Conservation (phyloP, 2,888 invertebrate species). For the Drosophila heteroneura region DNA sequence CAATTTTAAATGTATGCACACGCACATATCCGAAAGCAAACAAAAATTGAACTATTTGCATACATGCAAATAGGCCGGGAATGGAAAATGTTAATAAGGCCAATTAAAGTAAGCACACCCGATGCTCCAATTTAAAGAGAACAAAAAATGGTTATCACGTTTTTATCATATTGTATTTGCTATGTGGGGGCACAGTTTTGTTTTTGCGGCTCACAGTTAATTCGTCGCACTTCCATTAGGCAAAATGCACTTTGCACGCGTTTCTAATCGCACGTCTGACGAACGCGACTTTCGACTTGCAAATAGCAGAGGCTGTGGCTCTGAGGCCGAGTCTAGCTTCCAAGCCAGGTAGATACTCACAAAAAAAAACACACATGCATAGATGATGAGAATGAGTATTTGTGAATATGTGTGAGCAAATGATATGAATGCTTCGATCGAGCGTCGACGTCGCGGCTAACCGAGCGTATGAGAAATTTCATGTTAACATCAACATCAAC, state of each 20-base stretch:
- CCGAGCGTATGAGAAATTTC: conserved; percentile 78
- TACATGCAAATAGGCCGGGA: conserved; percentile 36
- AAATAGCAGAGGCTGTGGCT: conserved; percentile 58
- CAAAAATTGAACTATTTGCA: conserved; percentile 38
- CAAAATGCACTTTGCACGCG: conserved; percentile 53
- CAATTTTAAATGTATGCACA: conserved; percentile 30
- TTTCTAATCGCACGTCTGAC: conserved; percentile 56
- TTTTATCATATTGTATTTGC: conserved; percentile 4
- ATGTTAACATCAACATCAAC: conserved; percentile 54
- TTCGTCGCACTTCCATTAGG: conserved; percentile 40
- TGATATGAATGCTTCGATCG: conserved; percentile 64
- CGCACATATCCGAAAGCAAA: conserved; percentile 6
- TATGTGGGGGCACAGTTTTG: conserved; percentile 25
- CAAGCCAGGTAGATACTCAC: conserved; percentile 47
- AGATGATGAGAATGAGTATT: conserved; percentile 2
- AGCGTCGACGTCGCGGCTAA: conserved; percentile 70
- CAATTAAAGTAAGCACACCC: conserved; percentile 35
- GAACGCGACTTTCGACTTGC: conserved; percentile 65
- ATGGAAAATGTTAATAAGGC: conserved; percentile 42
- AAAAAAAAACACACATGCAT: conserved; percentile 2
- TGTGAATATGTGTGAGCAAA: conserved; percentile 35
- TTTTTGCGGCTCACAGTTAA: conserved; percentile 9
- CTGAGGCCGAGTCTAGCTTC: conserved; percentile 37
- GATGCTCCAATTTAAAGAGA: neutral
- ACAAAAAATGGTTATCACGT: neutral